Percentiles rank a stretch among this genome's conserved stretches.
Conservation (phyloP, 1,140 invertebrate genomes). For the Riptortus pedestris region DNA sequence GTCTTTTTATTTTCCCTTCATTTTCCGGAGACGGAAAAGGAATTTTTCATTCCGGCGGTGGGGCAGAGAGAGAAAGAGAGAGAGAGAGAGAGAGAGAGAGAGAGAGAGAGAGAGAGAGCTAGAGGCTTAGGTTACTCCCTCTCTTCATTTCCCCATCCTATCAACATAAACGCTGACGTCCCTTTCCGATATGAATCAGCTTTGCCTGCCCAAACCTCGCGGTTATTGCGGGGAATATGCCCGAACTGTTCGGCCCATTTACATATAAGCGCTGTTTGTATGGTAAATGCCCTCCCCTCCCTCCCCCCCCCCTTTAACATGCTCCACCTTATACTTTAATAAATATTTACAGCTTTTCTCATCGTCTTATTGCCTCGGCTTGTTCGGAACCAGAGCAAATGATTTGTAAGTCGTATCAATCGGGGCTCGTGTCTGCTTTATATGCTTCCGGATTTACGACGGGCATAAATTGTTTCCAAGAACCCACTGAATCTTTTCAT, state of each 20-base stretch:
- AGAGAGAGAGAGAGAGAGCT: no score
- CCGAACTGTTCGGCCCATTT: neutral
- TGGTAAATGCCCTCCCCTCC: neutral
- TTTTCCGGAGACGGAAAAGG: neutral
- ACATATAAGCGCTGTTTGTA: slow-evolving; percentile 10
- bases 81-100: no score
- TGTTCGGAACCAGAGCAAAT: neutral
- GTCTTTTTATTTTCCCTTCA: neutral
- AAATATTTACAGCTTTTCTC: slow-evolving; percentile 11
- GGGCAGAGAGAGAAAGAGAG: no score
- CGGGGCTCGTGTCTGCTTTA: no score
- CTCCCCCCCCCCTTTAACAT: neutral
- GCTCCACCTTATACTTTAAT: neutral
- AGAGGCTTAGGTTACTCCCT: no score
- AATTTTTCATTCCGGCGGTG: no score
- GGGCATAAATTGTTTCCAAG: no score
- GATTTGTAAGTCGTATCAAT: no score
- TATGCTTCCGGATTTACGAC: no score
- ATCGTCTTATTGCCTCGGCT: neutral
- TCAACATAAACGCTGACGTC: slow-evolving; percentile 16
- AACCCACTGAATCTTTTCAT: no score
- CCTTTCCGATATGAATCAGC: slow-evolving; percentile 6
- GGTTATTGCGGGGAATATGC: neutral
- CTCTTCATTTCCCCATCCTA: slow-evolving; percentile 10
- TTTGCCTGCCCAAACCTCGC: neutral